A percentile compares a stretch with the other conserved stretches of the same genome.
Conservation (phyloP, 1,140 invertebrate species). For the Neocloeon triangulifer region DNA sequence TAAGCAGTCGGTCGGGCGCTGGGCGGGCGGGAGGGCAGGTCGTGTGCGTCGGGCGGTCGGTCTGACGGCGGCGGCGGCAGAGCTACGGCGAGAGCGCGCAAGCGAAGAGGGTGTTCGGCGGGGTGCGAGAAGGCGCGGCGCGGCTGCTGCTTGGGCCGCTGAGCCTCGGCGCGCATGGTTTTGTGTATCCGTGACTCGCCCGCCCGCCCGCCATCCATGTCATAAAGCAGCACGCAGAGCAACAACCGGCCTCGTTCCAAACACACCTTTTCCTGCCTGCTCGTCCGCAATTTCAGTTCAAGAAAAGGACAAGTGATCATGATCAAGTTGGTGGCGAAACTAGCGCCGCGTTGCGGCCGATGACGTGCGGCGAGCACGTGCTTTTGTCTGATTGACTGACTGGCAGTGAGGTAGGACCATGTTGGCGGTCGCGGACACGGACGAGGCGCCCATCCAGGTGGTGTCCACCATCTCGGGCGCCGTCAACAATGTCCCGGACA, state of each 20-base stretch:
- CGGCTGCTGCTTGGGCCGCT: not conserved
- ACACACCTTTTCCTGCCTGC: no score
- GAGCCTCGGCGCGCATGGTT: no score
- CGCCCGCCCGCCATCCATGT: not conserved
- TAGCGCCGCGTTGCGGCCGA: not conserved
- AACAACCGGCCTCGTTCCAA: not conserved
- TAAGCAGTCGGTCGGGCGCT: no score
- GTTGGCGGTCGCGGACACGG: no score
- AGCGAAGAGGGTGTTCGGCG: not conserved
- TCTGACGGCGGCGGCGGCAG: not conserved
- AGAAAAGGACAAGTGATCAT: no score
- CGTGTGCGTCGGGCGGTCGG: not conserved
- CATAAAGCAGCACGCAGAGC: not conserved
- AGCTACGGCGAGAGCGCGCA: not conserved
- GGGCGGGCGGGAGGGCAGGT: not conserved
- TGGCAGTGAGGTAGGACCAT: no score
- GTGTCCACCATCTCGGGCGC: slow-evolving; percentile 22
- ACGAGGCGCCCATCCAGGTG: slow-evolving; percentile 8
- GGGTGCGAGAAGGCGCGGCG: not conserved
- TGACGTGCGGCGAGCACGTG: not conserved
- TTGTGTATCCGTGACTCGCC: no score
- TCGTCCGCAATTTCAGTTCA: not conserved
- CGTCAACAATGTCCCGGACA: slow-evolving; percentile 24
- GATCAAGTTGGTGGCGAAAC: no score
- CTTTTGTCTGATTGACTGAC: no score